Evolutionary conservation across 2,888 invertebrate genomes (phyloP), one percentile per base, ranked within the genome.

Genomic region (Perizoma affinitatum): DNA sequence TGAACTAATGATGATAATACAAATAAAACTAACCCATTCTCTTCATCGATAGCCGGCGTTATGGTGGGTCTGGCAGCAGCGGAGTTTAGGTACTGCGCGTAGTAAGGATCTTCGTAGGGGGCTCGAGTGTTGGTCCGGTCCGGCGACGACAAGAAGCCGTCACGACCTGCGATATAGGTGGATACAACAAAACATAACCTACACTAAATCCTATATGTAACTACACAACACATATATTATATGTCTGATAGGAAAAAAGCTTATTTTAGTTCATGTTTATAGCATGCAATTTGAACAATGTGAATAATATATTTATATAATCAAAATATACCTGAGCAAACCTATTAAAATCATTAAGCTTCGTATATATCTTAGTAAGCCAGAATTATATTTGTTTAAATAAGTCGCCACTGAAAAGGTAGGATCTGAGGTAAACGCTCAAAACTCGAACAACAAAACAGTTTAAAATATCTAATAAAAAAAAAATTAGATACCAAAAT

Each of bases 21-120:
- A n/a, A 7, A 35, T 0, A 5, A 22, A 11, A 47, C 77, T 85
- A 90, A 96, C 96, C 95, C 95, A 62, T 96, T 94, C 89, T 98
- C 98, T 83, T 98, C 98, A 79, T 98, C 98, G 70, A 98, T 98
- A 60, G 98, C 96, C 5, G 98, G 97, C 6, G 98, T 97, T 64
- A 97, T 97, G 48, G 93, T 93, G 4, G 94, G 88, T 40, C 94
- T 83, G 5, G 95, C 95, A 5, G 95, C 95, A 5, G 96, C 94
- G 42, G 96, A 87, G 0, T 95, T 93, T 22, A 94, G 87, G 80
- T 96, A 97, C 79, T 96, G 96, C 53, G 96, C 95, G 77, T 97
- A 97, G 87, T 97, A 97, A 0, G 97, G 97, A 76, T 97, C 97
- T 79, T 97, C 97, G 75, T 97, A 97, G 9, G 95, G 94, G 53